Conservation (phyloP, 2,888 invertebrate species). For the Epistrophe eligans region DNA sequence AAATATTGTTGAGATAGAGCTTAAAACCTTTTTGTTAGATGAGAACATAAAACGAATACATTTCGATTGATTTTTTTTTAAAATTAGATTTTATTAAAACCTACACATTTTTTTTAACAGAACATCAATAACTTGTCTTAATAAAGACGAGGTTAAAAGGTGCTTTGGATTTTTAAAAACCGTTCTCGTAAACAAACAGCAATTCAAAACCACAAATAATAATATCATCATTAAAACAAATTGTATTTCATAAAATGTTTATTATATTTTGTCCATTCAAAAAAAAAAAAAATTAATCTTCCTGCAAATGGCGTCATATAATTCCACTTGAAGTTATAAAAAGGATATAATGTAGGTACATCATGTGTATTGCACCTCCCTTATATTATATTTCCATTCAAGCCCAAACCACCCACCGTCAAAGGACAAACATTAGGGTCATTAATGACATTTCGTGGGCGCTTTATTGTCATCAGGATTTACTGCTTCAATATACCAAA, state of each 20-base stretch:
- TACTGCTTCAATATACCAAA: constrained; percentile 37
- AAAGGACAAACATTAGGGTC: constrained; percentile 41
- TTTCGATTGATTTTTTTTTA: too few relatives aligned
- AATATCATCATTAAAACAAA: constrained; percentile 13
- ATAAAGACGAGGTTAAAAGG: neutral
- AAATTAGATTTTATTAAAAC: too few relatives aligned
- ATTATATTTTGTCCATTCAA: neutral
- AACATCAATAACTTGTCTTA: too few relatives aligned
- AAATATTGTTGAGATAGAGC: too few relatives aligned
- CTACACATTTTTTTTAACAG: too few relatives aligned
- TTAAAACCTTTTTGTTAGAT: too few relatives aligned
- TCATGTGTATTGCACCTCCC: neutral
- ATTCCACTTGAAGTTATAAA: constrained; percentile 7
- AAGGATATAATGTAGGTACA: neutral
- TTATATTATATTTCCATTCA: constrained; percentile 2
- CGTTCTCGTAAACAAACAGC: neutral
- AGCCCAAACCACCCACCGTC: constrained; percentile 16
- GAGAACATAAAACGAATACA: too few relatives aligned
- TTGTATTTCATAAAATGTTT: constrained; percentile 27
- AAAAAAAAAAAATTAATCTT: constrained; percentile 10
- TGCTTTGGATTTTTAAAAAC: too few relatives aligned
- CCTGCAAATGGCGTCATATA: constrained; percentile 10
- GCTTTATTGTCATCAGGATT: constrained; percentile 60
- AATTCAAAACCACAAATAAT: neutral
- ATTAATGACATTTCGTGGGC: constrained; percentile 62